phyloP scores from a whole-genome alignment of 2,113 vertebrate species.

The Myiozetetes cayanensis region DNA sequence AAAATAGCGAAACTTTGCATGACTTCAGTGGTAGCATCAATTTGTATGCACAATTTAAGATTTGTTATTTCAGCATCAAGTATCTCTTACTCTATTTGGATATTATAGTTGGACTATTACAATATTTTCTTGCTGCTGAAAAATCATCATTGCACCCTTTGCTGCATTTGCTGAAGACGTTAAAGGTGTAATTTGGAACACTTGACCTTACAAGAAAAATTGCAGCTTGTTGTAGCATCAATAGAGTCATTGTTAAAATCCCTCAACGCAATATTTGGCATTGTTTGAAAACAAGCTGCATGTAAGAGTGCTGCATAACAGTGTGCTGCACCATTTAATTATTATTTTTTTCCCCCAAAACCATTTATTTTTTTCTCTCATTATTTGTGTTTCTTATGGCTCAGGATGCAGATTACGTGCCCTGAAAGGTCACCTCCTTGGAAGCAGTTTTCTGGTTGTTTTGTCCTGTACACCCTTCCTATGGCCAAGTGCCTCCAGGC shows the following conservation, averaged over 20 bases:
- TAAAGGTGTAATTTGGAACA: not conserved
- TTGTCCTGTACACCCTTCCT: not conserved
- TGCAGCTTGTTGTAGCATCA: not conserved
- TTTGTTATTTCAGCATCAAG: not conserved
- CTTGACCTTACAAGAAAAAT: not conserved
- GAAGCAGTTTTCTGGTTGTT: not conserved
- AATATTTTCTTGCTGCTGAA: not conserved
- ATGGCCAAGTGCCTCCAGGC: not conserved
- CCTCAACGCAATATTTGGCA: not conserved
- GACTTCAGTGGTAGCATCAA: not conserved
- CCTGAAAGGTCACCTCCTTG: not conserved
- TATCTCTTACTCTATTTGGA: not conserved
- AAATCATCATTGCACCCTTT: not conserved
- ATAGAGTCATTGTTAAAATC: not conserved
- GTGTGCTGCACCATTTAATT: accelerated
- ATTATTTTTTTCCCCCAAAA: not conserved
- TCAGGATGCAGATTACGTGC: not conserved
- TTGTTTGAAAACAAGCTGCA: not conserved
- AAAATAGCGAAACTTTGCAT: not conserved
- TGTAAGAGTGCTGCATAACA: not conserved
- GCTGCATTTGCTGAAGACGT: not conserved
- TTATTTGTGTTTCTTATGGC: not conserved
- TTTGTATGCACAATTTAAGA: not conserved
- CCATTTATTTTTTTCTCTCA: not conserved
- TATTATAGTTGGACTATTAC: not conserved